These are phyloP conservation scores for Drosophila crucigera DNA, from an alignment of 2,888 invertebrate species.

Conservation along the genomic window DNA sequence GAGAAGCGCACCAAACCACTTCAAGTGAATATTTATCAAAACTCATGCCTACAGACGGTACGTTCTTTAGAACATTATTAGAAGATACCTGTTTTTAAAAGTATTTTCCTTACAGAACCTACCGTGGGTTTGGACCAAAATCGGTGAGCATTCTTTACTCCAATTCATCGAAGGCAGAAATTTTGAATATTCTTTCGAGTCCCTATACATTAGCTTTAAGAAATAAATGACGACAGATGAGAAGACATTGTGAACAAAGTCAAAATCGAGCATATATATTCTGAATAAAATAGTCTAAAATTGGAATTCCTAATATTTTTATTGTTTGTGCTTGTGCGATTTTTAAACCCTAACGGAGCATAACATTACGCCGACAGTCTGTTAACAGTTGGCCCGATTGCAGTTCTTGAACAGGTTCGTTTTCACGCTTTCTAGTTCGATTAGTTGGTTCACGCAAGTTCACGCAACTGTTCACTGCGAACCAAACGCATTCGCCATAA, in stretches of 20 bases:
- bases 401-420: slow-evolving; percentile 31
- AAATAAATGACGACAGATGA: slow-evolving; percentile 12
- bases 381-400: slow-evolving; percentile 17
- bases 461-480: slow-evolving; percentile 40
- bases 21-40: slow-evolving; percentile 42
- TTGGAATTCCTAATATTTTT: background rate
- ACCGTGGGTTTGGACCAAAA: slow-evolving; percentile 27
- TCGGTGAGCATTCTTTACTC: slow-evolving; percentile 29
- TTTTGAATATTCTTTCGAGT: slow-evolving; percentile 43
- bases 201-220: slow-evolving; percentile 34
- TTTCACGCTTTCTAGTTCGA: slow-evolving; percentile 11
- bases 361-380: slow-evolving; percentile 5
- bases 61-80: background rate
- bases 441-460: slow-evolving; percentile 30
- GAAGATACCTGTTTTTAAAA: fast-evolving
- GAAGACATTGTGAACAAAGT: slow-evolving; percentile 26
- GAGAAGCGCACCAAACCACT: slow-evolving; percentile 28
- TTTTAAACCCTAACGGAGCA: slow-evolving; percentile 29
- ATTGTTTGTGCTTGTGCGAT: background rate
- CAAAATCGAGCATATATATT: slow-evolving; percentile 20
- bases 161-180: slow-evolving; percentile 31
- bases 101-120: slow-evolving; percentile 7
- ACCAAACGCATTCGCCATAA: slow-evolving; percentile 51
- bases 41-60: slow-evolving; percentile 27
- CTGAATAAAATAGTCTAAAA: slow-evolving; percentile 11